phyloP scores from a whole-genome alignment of 1,140 invertebrate genomes.

The Listronotus oregonensis region DNA sequence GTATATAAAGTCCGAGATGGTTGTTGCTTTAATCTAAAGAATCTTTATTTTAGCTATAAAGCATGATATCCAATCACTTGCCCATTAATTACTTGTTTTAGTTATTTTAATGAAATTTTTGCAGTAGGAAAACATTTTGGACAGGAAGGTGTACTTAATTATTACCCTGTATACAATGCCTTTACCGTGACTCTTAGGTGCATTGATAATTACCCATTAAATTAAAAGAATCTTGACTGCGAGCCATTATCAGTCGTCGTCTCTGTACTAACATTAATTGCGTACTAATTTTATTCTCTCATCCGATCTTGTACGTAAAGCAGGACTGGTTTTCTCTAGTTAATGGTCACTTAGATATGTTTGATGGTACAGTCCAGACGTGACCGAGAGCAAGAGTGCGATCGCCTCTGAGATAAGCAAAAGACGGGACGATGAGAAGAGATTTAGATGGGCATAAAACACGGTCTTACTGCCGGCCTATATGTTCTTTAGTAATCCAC shows the following conservation, averaged over 20 bases:
- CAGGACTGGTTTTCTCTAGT: constrained; percentile 13
- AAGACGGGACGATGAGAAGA: constrained; percentile 1
- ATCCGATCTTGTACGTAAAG: constrained; percentile 9
- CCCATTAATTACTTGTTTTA: too few species aligned
- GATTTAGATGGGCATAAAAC: constrained; percentile 16
- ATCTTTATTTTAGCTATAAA: too few species aligned
- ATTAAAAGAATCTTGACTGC: neutral
- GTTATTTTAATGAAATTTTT: too few species aligned
- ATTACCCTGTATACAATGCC: too few species aligned
- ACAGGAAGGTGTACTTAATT: too few species aligned
- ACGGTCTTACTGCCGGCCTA: constrained; percentile 13
- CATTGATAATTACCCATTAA: too few species aligned
- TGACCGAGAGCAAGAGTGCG: constrained; percentile 12
- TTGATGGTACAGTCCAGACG: constrained; percentile 15
- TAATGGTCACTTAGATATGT: constrained; percentile 17
- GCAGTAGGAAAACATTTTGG: too few species aligned
- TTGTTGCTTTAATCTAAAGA: too few species aligned
- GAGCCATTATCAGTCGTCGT: neutral
- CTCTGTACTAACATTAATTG: constrained; percentile 1
- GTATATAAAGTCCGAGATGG: too few species aligned
- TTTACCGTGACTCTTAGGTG: too few species aligned
- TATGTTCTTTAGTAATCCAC: constrained; percentile 5
- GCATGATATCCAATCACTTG: too few species aligned
- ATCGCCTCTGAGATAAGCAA: constrained; percentile 10
- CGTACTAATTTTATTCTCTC: constrained; percentile 12